Conservation (phyloP, 2,888 invertebrate species). For the Cryptops parisi region DNA sequence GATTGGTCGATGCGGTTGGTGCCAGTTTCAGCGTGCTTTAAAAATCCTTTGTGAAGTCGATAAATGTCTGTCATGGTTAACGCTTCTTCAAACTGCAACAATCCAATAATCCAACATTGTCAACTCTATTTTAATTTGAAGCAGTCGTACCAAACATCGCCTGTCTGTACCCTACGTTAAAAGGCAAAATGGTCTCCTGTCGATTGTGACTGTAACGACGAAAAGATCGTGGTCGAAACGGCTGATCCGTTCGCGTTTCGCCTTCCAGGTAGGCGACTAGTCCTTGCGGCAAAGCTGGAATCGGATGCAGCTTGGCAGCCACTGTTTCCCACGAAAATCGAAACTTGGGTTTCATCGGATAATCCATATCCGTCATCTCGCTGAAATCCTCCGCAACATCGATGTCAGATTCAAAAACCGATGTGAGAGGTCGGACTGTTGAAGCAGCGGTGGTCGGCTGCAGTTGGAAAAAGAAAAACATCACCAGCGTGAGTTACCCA, state of each 20-base stretch:
- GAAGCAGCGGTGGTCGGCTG: no score
- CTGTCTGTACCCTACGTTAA: not conserved
- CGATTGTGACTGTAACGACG: not conserved
- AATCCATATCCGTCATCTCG: not conserved
- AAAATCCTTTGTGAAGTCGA: not conserved
- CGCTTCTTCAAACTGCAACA: not conserved
- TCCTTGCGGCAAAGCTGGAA: not conserved
- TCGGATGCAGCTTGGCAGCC: not conserved
- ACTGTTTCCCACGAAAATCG: not conserved
- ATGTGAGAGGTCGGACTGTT: no score
- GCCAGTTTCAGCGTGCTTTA: not conserved
- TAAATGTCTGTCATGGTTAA: not conserved
- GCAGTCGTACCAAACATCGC: no score
- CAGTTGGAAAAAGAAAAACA: no score
- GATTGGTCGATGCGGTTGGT: not conserved
- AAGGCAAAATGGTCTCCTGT: not conserved
- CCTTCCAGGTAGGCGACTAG: not conserved
- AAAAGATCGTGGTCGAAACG: not conserved
- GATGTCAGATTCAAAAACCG: no score
- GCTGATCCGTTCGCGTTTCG: not conserved
- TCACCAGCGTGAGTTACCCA: no score
- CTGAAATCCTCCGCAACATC: not conserved
- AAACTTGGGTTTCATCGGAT: not conserved
- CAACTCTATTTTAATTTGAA: no score
- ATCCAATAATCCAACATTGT: no score